Percentiles rank a stretch among this genome's conserved stretches.
Evolutionary conservation across 2,888 invertebrate genomes (phyloP).

Genomic region (Abscondita cerata): DNA sequence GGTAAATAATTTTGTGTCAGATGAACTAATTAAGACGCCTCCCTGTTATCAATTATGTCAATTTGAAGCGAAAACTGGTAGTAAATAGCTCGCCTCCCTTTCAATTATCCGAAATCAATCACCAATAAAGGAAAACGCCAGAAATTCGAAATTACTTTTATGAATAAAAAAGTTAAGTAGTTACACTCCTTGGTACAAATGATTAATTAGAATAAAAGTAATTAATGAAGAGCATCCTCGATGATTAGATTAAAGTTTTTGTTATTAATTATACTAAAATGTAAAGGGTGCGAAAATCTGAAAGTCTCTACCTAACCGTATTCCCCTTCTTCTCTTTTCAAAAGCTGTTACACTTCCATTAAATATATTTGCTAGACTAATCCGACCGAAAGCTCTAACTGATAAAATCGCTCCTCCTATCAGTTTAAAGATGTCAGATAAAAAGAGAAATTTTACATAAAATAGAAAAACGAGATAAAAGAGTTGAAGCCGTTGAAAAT

Average conservation of each 20-base stretch:
- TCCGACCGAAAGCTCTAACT: conserved; percentile 32
- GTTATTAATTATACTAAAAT: conserved; percentile 7
- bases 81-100: no score
- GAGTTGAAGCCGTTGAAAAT: background rate
- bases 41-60: no score
- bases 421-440: conserved; percentile 24
- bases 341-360: conserved; percentile 23
- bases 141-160: no score
- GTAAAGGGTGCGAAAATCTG: conserved; percentile 10
- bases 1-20: no score
- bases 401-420: conserved; percentile 36
- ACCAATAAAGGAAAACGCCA: no score
- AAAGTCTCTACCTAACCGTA: conserved; percentile 24
- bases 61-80: no score
- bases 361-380: conserved; percentile 34
- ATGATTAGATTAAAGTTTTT: background rate
- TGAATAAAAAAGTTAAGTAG: no score
- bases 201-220: no score
- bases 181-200: no score
- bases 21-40: no score
- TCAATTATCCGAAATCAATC: no score
- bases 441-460: conserved; percentile 5
- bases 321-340: conserved; percentile 22
- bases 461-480: conserved; percentile 1
- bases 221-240: no score